Evolutionary conservation across 2,113 vertebrate species (phyloP).

Genomic region (Nothobranchius kuhntae): DNA sequence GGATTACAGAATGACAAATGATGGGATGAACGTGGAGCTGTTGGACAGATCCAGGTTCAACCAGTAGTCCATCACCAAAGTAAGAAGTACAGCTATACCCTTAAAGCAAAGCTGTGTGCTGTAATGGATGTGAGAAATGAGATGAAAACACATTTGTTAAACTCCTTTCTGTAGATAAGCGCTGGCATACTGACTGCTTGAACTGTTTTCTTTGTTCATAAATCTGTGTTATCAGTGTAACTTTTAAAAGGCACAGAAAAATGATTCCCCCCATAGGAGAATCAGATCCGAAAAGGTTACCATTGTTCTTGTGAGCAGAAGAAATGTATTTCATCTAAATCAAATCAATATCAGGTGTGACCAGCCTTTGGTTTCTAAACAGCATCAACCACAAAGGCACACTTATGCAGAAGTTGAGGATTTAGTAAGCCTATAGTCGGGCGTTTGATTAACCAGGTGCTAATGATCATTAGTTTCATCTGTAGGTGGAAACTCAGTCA

Average conservation of each 20-base stretch:
- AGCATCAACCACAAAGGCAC: neutral
- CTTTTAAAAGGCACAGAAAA: neutral
- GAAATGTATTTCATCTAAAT: neutral
- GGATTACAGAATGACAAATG: constrained; percentile 8
- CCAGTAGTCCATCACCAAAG: neutral
- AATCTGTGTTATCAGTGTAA: neutral
- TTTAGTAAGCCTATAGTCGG: neutral
- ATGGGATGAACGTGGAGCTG: neutral
- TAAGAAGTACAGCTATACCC: neutral
- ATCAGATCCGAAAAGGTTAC: neutral
- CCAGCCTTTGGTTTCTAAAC: neutral
- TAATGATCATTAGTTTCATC: neutral
- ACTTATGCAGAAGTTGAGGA: neutral
- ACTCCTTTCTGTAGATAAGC: neutral
- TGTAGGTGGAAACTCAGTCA: neutral
- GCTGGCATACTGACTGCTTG: neutral
- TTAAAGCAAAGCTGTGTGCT: neutral
- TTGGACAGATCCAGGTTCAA: neutral
- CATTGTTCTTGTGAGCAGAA: neutral
- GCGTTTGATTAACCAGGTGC: neutral
- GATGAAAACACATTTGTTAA: neutral
- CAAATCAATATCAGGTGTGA: neutral
- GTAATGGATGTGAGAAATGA: neutral
- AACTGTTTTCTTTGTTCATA: neutral
- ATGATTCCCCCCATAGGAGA: neutral